Percentiles rank a stretch among this genome's conserved stretches.
These are phyloP conservation scores for Nannospalax galili DNA, from an alignment of 2,113 vertebrate genomes.

Conservation along the genomic window DNA sequence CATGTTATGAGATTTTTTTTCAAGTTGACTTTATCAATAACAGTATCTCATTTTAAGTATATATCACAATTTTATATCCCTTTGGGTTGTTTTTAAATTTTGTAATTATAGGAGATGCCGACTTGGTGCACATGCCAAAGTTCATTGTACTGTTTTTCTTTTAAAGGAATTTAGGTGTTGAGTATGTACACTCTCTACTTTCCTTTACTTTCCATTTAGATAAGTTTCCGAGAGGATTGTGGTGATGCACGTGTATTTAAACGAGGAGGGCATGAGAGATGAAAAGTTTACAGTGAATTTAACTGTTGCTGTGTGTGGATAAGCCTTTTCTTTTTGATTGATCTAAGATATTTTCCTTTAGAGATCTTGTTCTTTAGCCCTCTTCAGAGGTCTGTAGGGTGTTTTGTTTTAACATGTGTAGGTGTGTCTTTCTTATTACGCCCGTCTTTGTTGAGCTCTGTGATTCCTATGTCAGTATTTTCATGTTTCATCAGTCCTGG, in stretches of 20 bases:
- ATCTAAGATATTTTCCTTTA: background rate
- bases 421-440: background rate
- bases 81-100: background rate
- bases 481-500: background rate
- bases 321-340: background rate
- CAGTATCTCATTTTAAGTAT: background rate
- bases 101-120: background rate
- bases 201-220: background rate
- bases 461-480: background rate
- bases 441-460: background rate
- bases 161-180: background rate
- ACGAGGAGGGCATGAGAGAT: background rate
- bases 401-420: background rate
- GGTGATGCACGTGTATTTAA: background rate
- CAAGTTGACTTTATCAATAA: background rate
- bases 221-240: background rate
- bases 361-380: background rate
- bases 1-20: constrained; percentile 9
- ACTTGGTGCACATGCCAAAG: background rate
- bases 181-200: background rate
- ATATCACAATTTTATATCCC: background rate
- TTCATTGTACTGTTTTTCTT: background rate
- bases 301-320: background rate
- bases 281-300: background rate
- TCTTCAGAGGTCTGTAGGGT: background rate